Evolutionary conservation across 2,797 vertebrate species (phyloP).

Genomic region (Nasua narica): DNA sequence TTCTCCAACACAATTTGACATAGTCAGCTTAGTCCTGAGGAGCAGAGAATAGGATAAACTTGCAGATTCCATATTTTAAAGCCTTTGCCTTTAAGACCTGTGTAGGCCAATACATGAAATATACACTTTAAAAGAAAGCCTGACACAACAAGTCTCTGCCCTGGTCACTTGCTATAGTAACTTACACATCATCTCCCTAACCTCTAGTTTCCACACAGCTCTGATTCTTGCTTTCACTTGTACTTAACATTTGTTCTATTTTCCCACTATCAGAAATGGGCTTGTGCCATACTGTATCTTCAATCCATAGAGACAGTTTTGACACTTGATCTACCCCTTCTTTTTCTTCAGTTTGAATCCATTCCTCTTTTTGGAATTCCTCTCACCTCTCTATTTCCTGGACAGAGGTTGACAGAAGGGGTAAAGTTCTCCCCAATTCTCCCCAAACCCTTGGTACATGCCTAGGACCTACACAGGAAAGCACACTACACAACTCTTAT

Average conservation of each 20-base stretch:
- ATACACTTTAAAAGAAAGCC: not conserved
- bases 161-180: not conserved
- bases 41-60: not conserved
- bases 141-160: not conserved
- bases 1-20: not conserved
- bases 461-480: not conserved
- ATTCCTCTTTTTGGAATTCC: not conserved
- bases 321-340: not conserved
- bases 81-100: not conserved
- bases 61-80: not conserved
- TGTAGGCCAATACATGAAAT: not conserved
- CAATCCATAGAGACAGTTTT: not conserved
- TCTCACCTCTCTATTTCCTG: not conserved
- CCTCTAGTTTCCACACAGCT: not conserved
- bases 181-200: not conserved
- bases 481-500: not conserved
- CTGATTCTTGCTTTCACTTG: not conserved
- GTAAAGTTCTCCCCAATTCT: not conserved
- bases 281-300: not conserved
- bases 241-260: not conserved
- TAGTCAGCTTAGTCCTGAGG: not conserved
- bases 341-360: not conserved
- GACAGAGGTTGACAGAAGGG: not conserved
- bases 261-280: not conserved
- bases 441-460: not conserved